Base-by-base conservation (phyloP, 2,888 invertebrate species). In the Hypena proboscidalis region DNA sequence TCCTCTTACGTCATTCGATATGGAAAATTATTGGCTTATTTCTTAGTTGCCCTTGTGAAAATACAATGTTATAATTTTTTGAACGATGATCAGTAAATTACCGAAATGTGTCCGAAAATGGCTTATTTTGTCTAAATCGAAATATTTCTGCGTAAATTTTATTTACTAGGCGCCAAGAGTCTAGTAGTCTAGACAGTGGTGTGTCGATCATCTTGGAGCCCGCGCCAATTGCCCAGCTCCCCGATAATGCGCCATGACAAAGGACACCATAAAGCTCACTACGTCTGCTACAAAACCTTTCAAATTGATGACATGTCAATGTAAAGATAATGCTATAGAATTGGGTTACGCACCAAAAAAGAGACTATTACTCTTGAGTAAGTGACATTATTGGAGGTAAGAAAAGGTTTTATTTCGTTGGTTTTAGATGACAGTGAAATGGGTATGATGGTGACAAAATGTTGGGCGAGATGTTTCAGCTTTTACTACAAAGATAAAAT, bases 121-220 rank as follows among this genome's bases (percentile, higher is more conserved):
- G 11, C 4, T 6, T 36, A 8, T 2, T 15, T 11, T 21, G 22
- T 22, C 10, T 32, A 5, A 37, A 40, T 17, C 17, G 25, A 25
- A 45, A 45, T 27, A 40, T 2, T 33, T 39, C 39, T 39, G 30
- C 31, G 23, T 39, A 5, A 22, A 11, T n/a, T 23, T 55, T 19
- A 57, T 48, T 45, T 53, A 39, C 13, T 42, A 39, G 66, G 57
- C 68, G 66, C 59, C 68, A 17, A 17, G 23, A 20, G 66, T 65
- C 66, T 68, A 68, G 66, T 22, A 20, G 66, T 65, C 66, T 68
- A 68, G 66, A 59, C 59, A 37, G 15, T 36, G 33, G 33, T 23
- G 20, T 26, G 17, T 19, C 30, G 43, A 52, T 65, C 61, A 67
- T 58, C 65, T 66, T 65, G 65, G 33, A 34, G n/a, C 21, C 22